phyloP scores from a whole-genome alignment of 2,888 invertebrate genomes.

The Noctua pronuba region DNA sequence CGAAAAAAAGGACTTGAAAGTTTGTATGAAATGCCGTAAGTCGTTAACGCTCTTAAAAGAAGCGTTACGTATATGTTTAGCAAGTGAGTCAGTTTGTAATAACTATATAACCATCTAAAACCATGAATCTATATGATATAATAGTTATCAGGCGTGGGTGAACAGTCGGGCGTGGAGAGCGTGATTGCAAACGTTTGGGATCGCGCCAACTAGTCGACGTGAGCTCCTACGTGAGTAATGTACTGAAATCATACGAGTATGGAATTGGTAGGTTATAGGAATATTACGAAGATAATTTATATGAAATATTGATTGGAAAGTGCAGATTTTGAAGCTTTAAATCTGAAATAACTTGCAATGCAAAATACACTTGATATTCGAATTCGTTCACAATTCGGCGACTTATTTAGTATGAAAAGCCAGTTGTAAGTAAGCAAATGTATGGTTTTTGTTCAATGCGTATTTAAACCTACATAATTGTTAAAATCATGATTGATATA shows the following conservation, averaged over 20 bases:
- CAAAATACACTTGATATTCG: neutral
- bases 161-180: slow-evolving; percentile 46
- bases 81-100: neutral
- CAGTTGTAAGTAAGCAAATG: neutral
- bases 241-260: slow-evolving; percentile 37
- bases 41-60: too few species aligned
- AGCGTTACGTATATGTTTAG: neutral
- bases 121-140: slow-evolving; percentile 11
- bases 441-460: neutral
- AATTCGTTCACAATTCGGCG: neutral
- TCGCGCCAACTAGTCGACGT: slow-evolving; percentile 55
- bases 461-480: neutral
- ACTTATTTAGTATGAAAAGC: neutral
- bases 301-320: neutral
- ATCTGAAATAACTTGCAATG: neutral
- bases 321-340: neutral
- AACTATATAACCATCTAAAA: neutral
- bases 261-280: neutral
- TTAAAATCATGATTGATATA: neutral
- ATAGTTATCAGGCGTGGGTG: slow-evolving; percentile 50
- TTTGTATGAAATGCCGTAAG: too few species aligned
- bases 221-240: slow-evolving; percentile 39
- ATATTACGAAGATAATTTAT: neutral
- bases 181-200: slow-evolving; percentile 66
- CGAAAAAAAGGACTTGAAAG: too few species aligned